Evolutionary conservation across 2,113 vertebrate species (phyloP), one percentile per base, ranked within the genome.

Genomic region (Rhinolophus ferrumequinum): DNA sequence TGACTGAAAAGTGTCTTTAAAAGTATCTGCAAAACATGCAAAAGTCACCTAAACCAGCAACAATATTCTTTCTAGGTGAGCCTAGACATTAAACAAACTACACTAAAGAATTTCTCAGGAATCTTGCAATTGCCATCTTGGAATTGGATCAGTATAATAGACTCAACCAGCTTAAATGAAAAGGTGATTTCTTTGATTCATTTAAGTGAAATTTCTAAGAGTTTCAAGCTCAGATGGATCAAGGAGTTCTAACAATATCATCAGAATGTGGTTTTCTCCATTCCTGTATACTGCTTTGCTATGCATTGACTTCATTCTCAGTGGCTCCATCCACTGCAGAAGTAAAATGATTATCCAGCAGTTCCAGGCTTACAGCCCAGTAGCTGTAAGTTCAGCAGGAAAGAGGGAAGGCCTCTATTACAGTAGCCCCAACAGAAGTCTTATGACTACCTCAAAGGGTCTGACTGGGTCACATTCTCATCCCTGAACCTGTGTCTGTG

Each of bases 1-100:
- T 85, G 21, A 83, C 60, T 86, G 21, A 69, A 93, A 89, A 91
- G 30, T 84, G 38, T 50, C 81, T 97, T 96, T 89, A 77, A 95
- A 88, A 47, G 35, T 91, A 75, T 76, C 76, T 91, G 14, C 14
- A 89, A 96, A 88, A 75, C 62, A 50, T 47, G 15, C 7, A 50
- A 12, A 93, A 58, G 3, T 35, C 86, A 69, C 50, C 28, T 80
- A 88, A 64, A 16, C 19, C 81, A 88, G 81, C 15, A 88, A 70
- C 22, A 6, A 33, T 58, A 70, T 77, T 21, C 19, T 54, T 76
- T 80, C 15, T 52, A 87, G 50, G 22, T 75, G 26, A 88, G 14
- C n/a, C 54, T 76, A 81, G n/a, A 54, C 60, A 66, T 76, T 81
- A 73, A 47, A 38, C 38, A 91, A 80, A 88, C 28, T 56, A 16